Evolutionary conservation across 2,888 invertebrate species (phyloP).

Genomic region (Agonum fuliginosum): DNA sequence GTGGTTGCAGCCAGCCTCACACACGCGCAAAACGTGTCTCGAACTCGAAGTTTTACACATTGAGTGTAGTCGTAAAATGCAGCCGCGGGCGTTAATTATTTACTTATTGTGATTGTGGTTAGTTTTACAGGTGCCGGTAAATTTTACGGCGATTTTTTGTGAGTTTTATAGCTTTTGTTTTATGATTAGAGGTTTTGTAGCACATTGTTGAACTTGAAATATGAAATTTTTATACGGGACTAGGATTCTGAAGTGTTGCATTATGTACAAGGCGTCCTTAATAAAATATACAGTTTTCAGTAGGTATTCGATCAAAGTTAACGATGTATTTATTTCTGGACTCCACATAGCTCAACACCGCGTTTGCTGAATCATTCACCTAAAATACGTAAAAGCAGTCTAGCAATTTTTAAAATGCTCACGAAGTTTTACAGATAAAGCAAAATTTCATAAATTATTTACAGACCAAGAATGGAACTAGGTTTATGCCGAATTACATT

Average conservation of each 20-base stretch:
- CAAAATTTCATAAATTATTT: too few relatives aligned
- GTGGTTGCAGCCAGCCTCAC: not conserved
- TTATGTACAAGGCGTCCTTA: too few relatives aligned
- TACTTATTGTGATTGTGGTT: not conserved
- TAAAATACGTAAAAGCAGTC: too few relatives aligned
- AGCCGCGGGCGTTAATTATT: not conserved
- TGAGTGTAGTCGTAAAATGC: not conserved
- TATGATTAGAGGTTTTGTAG: constrained; percentile 6
- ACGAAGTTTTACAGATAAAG: too few relatives aligned
- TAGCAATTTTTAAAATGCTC: too few relatives aligned
- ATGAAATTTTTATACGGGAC: not conserved
- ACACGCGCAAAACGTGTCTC: not conserved
- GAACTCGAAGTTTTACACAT: constrained; percentile 1
- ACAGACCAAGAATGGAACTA: too few relatives aligned
- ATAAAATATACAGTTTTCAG: too few relatives aligned
- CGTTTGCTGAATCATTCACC: too few relatives aligned
- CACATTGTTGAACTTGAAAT: not conserved
- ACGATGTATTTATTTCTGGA: too few relatives aligned
- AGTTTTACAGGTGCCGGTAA: not conserved
- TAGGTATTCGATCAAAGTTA: too few relatives aligned
- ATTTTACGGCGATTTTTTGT: not conserved
- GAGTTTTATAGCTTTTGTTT: not conserved
- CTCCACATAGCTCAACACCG: too few relatives aligned
- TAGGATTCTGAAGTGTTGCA: not conserved
- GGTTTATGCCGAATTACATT: too few relatives aligned